Percentiles rank a stretch among this genome's conserved stretches.
phyloP scores from a whole-genome alignment of 2,888 invertebrate genomes.

The Drepanosiphum platanoidis region DNA sequence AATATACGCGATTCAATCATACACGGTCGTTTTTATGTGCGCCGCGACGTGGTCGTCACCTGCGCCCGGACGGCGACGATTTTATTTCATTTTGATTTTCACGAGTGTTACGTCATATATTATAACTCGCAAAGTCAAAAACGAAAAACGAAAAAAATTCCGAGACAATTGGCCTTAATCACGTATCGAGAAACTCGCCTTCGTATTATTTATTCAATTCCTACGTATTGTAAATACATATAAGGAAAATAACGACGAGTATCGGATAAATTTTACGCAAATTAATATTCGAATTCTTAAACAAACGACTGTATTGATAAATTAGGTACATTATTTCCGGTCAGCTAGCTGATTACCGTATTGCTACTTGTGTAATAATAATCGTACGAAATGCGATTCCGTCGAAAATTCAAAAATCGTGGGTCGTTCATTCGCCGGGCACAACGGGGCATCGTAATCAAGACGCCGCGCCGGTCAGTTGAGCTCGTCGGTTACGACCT shows the following conservation, averaged over 20 bases:
- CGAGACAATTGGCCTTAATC: not conserved
- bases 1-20: constrained; percentile 48
- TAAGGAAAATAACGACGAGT: no score
- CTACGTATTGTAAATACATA: no score
- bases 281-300: no score
- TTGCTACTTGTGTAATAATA: not conserved
- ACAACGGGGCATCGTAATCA: no score
- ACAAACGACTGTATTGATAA: not conserved
- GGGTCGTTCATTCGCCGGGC: not conserved
- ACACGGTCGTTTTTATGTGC: no score
- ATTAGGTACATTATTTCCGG: not conserved
- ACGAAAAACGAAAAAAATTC: not conserved
- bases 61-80: not conserved
- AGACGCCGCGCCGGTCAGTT: no score
- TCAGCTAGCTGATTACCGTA: no score
- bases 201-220: no score
- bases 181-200: no score
- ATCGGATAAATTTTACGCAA: no score
- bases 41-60: no score
- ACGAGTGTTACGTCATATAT: not conserved
- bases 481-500: constrained; percentile 43
- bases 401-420: not conserved
- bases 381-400: not conserved
- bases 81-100: not conserved
- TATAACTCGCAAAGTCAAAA: not conserved